Base-by-base conservation (phyloP, 1,140 invertebrate species). In the Varroa destructor region DNA sequence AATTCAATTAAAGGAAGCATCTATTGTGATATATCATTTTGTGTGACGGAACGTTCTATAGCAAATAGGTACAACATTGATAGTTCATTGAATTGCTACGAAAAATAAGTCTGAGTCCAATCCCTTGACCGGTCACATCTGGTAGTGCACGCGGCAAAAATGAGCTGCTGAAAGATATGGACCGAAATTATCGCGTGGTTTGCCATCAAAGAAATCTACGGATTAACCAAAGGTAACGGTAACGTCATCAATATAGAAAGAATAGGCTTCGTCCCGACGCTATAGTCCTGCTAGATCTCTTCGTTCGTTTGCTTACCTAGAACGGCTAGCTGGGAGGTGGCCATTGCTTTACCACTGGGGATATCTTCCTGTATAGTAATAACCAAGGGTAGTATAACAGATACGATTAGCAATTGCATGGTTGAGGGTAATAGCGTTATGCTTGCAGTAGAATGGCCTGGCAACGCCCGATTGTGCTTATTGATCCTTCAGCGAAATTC, bases 161-260 rank as follows among this genome's bases (percentile, higher is more conserved):
- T 36, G 89, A 91, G 58, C 87, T 88, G 6, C 80, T 84, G 0
- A 85, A 85, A 73, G 82, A 87, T 1, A 84, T 87, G 71, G 92
- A 97, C 77, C 87, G 81, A 14, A 82, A 87, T 70, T 93, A 97
- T 78, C 86, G 85, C 61, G 80, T 98, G 94, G 61, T 98, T 97
- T 78, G 87, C 87, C 57, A 82, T 85, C 74, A 80, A 80, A 56
- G 95, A 98, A 80, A 94, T 99, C 81, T 99, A 98, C 79, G 95
- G 94, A 5, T 92, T 94, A 6, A 98, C 94, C 0, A 95, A 99
- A 84, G 93, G 95, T 75, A 98, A 97, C 79, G 91, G 91, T 64
- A 97, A 93, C 80, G 91, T 91, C 55, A 85, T 93, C 4, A 98
- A 98, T 78, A 84, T 87, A 12, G 89, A 93, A 75, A 89, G 89